These are phyloP conservation scores for Dryoscopus gambensis DNA, from an alignment of 2,113 vertebrate species.

Conservation along the genomic window DNA sequence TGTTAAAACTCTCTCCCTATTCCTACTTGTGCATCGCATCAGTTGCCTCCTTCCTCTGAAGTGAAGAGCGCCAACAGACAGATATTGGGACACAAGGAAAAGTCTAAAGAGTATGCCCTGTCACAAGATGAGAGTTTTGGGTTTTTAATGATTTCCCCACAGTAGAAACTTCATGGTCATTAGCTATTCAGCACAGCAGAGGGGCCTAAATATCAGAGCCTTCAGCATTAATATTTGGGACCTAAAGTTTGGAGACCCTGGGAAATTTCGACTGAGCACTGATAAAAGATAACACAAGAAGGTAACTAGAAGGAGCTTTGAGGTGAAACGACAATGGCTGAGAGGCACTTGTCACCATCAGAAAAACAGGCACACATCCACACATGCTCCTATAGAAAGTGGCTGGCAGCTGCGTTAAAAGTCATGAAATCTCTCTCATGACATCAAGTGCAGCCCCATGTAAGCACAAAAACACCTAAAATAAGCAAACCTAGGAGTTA, in stretches of 20 bases:
- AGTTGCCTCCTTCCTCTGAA: neutral
- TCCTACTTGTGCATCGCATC: neutral
- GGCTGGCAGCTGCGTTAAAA: neutral
- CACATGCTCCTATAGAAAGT: neutral
- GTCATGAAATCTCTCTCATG: neutral
- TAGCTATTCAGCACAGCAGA: neutral
- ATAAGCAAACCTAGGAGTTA: neutral
- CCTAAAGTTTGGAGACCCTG: neutral
- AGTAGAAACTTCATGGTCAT: neutral
- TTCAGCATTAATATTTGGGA: neutral
- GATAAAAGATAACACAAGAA: neutral
- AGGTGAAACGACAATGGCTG: rapidly evolving
- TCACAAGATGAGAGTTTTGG: neutral
- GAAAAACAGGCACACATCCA: neutral
- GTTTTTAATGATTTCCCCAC: neutral
- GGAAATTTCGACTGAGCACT: neutral
- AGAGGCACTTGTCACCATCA: neutral
- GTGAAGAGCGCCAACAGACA: neutral
- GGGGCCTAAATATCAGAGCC: neutral
- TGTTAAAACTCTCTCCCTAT: conserved; percentile 1
- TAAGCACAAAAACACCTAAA: neutral
- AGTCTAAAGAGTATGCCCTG: neutral
- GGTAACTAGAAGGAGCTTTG: neutral
- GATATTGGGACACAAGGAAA: neutral
- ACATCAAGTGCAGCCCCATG: rapidly evolving